Conservation (phyloP, 2,797 vertebrate species). For the Sebastes vulpes region DNA sequence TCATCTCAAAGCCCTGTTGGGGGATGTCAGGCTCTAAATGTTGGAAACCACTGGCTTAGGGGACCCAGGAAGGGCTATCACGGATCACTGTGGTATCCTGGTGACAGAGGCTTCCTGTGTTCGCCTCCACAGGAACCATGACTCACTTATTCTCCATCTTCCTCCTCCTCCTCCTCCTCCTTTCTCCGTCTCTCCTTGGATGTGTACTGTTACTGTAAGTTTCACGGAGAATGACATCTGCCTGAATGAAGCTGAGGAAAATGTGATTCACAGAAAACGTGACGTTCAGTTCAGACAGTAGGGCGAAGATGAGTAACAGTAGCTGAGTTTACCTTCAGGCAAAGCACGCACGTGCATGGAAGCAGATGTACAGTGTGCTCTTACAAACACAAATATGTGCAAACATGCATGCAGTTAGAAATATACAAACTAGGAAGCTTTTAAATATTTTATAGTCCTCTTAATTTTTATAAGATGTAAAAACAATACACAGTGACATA, state of each 20-base stretch:
- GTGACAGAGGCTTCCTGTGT: conserved; percentile 44
- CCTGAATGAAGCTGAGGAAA: conserved; percentile 64
- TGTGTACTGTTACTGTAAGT: conserved; percentile 22
- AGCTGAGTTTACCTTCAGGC: conserved; percentile 41
- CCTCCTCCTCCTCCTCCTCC: conserved; percentile 16
- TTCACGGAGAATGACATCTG: conserved; percentile 32
- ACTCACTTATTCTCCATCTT: conserved; percentile 53
- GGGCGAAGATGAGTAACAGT: conserved; percentile 19
- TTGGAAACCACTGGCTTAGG: background rate
- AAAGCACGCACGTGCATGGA: background rate
- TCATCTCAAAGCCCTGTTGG: background rate
- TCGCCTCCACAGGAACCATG: conserved; percentile 48
- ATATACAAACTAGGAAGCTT: background rate
- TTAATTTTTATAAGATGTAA: background rate
- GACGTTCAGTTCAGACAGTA: background rate
- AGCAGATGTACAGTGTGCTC: no score
- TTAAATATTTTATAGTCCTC: background rate
- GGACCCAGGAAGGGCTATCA: conserved; percentile 24
- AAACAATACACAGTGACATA: background rate
- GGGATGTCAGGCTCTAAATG: background rate
- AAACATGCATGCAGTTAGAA: background rate
- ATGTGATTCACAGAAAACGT: conserved; percentile 63
- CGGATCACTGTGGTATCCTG: conserved; percentile 19
- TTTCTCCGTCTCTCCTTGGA: background rate
- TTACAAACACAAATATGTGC: background rate